A percentile compares a stretch with the other conserved stretches of the same genome.
These are phyloP conservation scores for Rana temporaria DNA, from an alignment of 2,113 vertebrate species.

Conservation along the genomic window DNA sequence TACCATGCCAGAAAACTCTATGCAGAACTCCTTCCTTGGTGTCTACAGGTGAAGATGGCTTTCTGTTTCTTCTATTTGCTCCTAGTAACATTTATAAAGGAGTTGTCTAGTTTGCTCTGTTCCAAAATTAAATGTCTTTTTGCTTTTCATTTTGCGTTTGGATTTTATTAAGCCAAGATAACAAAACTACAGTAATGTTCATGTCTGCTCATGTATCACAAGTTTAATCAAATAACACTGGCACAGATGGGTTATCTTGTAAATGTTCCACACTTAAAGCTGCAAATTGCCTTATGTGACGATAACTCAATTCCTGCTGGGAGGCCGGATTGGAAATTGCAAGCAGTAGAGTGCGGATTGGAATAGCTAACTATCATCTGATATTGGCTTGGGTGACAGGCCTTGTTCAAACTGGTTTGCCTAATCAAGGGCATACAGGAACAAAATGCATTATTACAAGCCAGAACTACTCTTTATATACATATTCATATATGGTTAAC, in stretches of 20 bases:
- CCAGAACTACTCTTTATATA: no score
- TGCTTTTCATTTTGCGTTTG: background rate
- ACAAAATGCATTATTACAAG: no score
- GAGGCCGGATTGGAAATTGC: slow-evolving; percentile 21
- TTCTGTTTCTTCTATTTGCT: no score
- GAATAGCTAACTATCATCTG: background rate
- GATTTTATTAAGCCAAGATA: background rate
- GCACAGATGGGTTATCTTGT: slow-evolving; percentile 29
- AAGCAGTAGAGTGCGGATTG: background rate
- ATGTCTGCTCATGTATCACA: slow-evolving; percentile 33
- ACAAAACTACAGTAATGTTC: background rate
- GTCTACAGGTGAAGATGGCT: no score
- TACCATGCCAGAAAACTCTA: no score
- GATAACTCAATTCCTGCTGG: slow-evolving; percentile 41
- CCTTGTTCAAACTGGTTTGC: background rate
- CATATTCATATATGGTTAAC: no score
- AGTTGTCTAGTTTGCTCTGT: no score
- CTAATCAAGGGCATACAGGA: no score
- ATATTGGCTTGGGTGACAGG: background rate
- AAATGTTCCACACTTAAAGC: slow-evolving; percentile 34
- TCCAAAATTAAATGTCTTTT: no score
- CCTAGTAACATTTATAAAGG: no score
- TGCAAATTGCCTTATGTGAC: slow-evolving; percentile 34
- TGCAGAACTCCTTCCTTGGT: no score
- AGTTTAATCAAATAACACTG: background rate